Base-by-base conservation (phyloP, 2,113 vertebrate genomes). In the Eonycteris spelaea region DNA sequence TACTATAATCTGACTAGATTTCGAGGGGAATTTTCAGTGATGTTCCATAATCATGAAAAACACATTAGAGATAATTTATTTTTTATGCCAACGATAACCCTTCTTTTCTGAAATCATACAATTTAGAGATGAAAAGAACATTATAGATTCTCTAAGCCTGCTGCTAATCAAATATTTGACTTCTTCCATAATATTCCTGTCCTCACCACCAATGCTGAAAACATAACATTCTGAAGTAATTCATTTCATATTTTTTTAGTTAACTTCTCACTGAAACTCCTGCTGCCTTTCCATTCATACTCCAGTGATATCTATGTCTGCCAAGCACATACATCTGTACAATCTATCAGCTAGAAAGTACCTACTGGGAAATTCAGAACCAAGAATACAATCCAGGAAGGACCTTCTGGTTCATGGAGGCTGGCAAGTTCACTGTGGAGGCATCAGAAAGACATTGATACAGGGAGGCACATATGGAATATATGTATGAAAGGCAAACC, bases 401-500 rank as follows among this genome's bases (percentile, higher is more conserved):
- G 61, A 35, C 0, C 6, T 67, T 68, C 7, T 21, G 14, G 4
- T 30, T 2, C 0, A 0, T 38, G 11, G 53, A 61, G 5, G 3
- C 16, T 80, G 5, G 38, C 14, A 89, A 7, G 18, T 38, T 4
- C 24, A 11, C 7, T 2, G 7, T 28, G n/a, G 24, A 84, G 19
- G 11, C 5, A 33, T 11, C 7, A 11, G 51, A 51, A 80, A 35
- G n/a, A 19, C 28, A 35, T 3, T 53, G 22, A 77, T 28, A 24
- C 3, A 16, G 43, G 53, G 67, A 71, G 28, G 65, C 1, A 59
- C 1, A 7, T 51, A 16, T 22, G 11, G 9, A 40, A 35, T 43
- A 51, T 22, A 35, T 53, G 18, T 51, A 26, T 61, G 22, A 70
- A 83, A 35, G 63, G 30, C 11, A 80, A 33, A 74, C 73, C 6